Conservation (phyloP, 1,140 invertebrate species). For the Calliopsis andreniformis region DNA sequence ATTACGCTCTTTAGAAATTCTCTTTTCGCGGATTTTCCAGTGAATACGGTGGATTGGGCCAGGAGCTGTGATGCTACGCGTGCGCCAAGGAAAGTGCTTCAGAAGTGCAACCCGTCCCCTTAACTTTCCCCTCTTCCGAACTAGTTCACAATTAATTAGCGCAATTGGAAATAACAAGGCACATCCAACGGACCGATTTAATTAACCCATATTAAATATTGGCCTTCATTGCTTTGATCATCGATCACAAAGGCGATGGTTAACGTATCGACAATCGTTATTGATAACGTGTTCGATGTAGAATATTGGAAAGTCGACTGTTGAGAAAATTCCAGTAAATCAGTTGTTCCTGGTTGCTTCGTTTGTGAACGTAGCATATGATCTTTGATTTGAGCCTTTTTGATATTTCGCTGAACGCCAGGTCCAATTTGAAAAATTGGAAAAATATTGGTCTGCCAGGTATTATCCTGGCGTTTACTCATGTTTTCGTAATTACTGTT, state of each 20-base stretch:
- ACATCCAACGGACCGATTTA: not conserved
- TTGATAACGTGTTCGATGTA: not conserved
- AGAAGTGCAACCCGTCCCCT: too few relatives aligned
- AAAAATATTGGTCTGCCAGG: too few relatives aligned
- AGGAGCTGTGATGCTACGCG: not conserved
- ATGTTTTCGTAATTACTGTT: too few relatives aligned
- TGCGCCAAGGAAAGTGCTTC: not conserved
- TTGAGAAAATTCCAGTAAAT: not conserved
- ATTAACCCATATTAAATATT: constrained; percentile 11
- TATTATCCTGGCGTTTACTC: too few relatives aligned
- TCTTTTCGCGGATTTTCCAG: constrained; percentile 2
- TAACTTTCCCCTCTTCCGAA: not conserved
- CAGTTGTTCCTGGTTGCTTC: not conserved
- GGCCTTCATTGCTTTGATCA: not conserved
- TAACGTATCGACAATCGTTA: too few relatives aligned
- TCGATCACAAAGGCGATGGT: not conserved
- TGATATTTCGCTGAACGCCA: too few relatives aligned
- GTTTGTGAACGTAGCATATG: too few relatives aligned
- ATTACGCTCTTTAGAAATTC: constrained; percentile 37
- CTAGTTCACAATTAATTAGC: constrained; percentile 1
- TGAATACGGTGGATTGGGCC: not conserved
- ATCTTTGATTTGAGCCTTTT: too few relatives aligned
- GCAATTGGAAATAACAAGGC: not conserved
- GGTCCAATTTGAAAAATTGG: too few relatives aligned
- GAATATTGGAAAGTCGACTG: not conserved